A percentile compares a stretch with the other conserved stretches of the same genome.
phyloP scores from a whole-genome alignment of 2,888 invertebrate genomes.

The Coronaproctus castanopsis region DNA sequence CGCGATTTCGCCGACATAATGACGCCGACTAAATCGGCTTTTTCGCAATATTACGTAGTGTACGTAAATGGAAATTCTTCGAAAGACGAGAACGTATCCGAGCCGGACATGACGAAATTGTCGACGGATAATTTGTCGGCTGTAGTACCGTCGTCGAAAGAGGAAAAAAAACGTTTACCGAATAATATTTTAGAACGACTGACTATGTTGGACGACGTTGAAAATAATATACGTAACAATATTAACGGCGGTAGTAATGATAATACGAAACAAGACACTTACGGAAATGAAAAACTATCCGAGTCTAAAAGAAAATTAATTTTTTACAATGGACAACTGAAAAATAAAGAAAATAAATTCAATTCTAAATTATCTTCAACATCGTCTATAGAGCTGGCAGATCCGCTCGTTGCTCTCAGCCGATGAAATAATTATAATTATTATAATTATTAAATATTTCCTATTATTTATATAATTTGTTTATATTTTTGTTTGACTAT shows the following conservation, averaged over 20 bases:
- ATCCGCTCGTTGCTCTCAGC: constrained; percentile 27
- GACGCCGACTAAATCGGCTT: constrained; percentile 56
- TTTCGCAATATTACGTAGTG: constrained; percentile 62
- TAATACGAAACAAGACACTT: background rate
- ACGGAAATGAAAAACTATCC: constrained; percentile 15
- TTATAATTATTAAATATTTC: too few species aligned
- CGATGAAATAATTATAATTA: too few species aligned
- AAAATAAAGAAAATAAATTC: constrained; percentile 17
- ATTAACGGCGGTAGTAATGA: background rate
- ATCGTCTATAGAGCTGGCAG: constrained; percentile 36
- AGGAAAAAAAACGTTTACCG: constrained; percentile 35
- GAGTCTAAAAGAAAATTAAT: constrained; percentile 21
- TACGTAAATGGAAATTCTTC: constrained; percentile 56
- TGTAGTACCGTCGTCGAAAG: too few species aligned
- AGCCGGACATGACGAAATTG: constrained; percentile 7
- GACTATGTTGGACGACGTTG: constrained; percentile 44
- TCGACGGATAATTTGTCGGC: constrained; percentile 23
- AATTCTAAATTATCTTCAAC: constrained; percentile 18
- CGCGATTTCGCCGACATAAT: constrained; percentile 79
- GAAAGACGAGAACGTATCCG: constrained; percentile 1
- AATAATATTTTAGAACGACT: constrained; percentile 67
- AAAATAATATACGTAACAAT: background rate
- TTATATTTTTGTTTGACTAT: too few species aligned
- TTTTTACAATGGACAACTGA: constrained; percentile 18
- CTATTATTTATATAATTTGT: too few species aligned